phyloP scores from a whole-genome alignment of 2,113 vertebrate species.

The Tragulus kanchil region DNA sequence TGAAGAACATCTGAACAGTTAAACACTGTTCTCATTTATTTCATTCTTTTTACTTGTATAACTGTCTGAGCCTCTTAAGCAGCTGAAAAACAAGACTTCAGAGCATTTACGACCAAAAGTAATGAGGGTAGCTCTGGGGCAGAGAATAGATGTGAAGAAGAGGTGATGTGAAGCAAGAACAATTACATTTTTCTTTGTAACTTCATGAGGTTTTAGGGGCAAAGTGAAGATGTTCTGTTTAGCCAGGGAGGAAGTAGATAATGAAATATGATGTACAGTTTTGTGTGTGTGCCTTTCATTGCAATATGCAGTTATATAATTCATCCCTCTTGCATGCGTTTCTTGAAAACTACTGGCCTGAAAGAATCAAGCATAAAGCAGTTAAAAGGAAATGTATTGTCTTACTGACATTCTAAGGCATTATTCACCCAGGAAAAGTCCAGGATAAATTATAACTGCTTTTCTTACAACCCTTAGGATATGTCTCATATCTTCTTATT shows the following conservation, averaged over 20 bases:
- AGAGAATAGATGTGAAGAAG: background rate
- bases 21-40: background rate
- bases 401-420: slow-evolving; percentile 30
- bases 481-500: slow-evolving; percentile 52
- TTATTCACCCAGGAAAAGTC: slow-evolving; percentile 48
- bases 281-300: background rate
- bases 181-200: background rate
- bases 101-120: background rate
- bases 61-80: background rate
- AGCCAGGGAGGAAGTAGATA: slow-evolving; percentile 16
- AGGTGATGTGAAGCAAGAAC: background rate
- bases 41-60: background rate
- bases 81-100: background rate
- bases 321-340: background rate
- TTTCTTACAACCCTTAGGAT: background rate
- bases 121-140: background rate
- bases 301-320: slow-evolving; percentile 32
- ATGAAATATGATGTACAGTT: background rate
- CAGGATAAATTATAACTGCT: slow-evolving; percentile 21
- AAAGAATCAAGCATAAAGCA: slow-evolving; percentile 44
- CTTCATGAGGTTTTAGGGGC: background rate
- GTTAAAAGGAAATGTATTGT: slow-evolving; percentile 45
- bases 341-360: slow-evolving; percentile 41
- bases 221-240: slow-evolving; percentile 25
- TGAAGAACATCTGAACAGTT: background rate